These are phyloP conservation scores for Macrocentrus cingulum DNA, from an alignment of 1,140 invertebrate species.

Conservation along the genomic window DNA sequence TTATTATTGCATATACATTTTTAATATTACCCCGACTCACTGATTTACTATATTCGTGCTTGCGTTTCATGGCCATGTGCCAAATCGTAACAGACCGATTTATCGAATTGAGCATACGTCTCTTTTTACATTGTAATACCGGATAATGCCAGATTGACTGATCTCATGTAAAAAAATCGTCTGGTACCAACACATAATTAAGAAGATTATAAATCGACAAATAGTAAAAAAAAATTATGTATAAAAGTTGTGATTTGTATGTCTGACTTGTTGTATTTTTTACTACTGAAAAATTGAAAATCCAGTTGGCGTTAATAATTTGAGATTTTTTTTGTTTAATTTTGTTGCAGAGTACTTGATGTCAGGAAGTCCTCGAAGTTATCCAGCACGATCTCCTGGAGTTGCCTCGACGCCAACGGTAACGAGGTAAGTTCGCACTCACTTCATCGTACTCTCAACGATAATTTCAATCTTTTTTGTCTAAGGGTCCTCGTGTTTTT, in stretches of 20 bases:
- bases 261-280: no score
- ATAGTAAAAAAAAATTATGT: no score
- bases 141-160: no score
- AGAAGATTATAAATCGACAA: no score
- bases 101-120: conserved; percentile 2
- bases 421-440: conserved; percentile 46
- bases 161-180: no score
- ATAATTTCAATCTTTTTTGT: no score
- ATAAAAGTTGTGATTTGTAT: no score
- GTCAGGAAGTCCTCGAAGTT: conserved; percentile 57
- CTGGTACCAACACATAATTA: no score
- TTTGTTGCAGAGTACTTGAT: conserved; percentile 61
- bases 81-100: conserved; percentile 5
- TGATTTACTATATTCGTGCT: background rate
- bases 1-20: background rate
- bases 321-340: conserved; percentile 10
- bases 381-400: conserved; percentile 56
- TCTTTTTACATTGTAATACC: background rate
- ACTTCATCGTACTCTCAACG: no score
- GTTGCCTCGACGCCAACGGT: conserved; percentile 46
- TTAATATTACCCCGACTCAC: background rate
- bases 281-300: no score
- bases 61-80: conserved; percentile 8
- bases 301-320: no score
- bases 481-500: no score